Evolutionary conservation across 2,888 invertebrate genomes (phyloP).

Genomic region (Sarcophaga rosellei): DNA sequence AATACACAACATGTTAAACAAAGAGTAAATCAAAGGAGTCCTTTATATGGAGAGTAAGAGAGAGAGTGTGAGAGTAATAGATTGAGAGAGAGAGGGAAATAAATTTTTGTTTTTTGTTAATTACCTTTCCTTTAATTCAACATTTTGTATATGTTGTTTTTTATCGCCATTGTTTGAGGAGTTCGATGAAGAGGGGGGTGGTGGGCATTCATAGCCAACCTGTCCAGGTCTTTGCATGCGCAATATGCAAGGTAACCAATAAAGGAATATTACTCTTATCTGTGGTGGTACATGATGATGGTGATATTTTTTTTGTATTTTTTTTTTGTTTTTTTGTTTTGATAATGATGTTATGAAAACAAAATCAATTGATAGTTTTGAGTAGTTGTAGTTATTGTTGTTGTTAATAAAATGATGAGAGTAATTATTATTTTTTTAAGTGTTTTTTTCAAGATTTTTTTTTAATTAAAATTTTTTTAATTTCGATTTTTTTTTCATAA

Average conservation of each 20-base stretch:
- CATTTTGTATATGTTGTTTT: slow-evolving; percentile 86
- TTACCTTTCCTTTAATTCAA: slow-evolving; percentile 91
- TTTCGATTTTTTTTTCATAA: background rate
- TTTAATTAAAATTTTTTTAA: background rate
- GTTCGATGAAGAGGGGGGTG: slow-evolving; percentile 85
- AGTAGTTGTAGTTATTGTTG: slow-evolving; percentile 47
- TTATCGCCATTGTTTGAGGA: slow-evolving; percentile 82
- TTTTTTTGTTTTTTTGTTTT: slow-evolving; percentile 26
- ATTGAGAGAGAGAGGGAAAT: slow-evolving; percentile 12
- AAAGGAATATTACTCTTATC: slow-evolving; percentile 95
- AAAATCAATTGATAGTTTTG: slow-evolving; percentile 57
- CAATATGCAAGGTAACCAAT: slow-evolving; percentile 98
- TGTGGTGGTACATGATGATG: slow-evolving; percentile 78
- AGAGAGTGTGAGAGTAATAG: background rate
- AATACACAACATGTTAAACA: slow-evolving; percentile 9
- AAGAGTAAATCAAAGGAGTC: background rate
- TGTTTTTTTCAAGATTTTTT: background rate
- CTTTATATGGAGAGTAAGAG: background rate
- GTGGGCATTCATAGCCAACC: slow-evolving; percentile 82
- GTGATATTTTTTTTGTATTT: slow-evolving; percentile 38
- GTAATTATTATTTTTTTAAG: background rate
- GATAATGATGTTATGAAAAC: slow-evolving; percentile 51
- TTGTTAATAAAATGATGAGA: slow-evolving; percentile 12
- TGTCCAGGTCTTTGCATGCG: slow-evolving; percentile 93
- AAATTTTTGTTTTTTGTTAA: slow-evolving; percentile 27